Base-by-base conservation (phyloP, 2,888 invertebrate genomes). In the Phalera bucephala region DNA sequence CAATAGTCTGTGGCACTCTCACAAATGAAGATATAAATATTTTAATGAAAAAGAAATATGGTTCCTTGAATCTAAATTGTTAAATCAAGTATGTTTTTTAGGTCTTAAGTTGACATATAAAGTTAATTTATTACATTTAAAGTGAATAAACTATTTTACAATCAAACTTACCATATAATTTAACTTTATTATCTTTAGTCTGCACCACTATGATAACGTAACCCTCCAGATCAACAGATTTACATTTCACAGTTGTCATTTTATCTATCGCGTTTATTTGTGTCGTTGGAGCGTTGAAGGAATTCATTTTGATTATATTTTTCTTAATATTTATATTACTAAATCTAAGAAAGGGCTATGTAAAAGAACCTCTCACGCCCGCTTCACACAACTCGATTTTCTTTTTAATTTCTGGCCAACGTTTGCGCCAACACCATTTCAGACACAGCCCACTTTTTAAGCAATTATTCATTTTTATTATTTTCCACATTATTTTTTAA, bases 141-240 rank as follows among this genome's bases (percentile, higher is more conserved):
- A n/a, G n/a, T n/a, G n/a, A n/a, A n/a, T n/a, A n/a, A n/a, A n/a
- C n/a, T n/a, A n/a, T n/a, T n/a, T n/a, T n/a, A n/a, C n/a, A n/a
- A n/a, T n/a, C n/a, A n/a, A n/a, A 79, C 88, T 84, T 83, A 96
- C 96, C 97, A 78, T 97, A 97, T 55, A 97, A 91, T 91, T 97
- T 97, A 70, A 97, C 96, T 91, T 96, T 96, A 82, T 97, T 96
- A 87, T 97, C 97, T 84, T 96, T 95, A 72, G 96, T 96, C 90
- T 97, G 97, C 61, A 97, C 96, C 78, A 97, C 92, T 77, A 97
- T 97, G 80, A 97, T 97, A 77, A 97, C 97, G 90, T 97, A 97
- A 74, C 97, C 97, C 72, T 97, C 96, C 78, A 97, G 92, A 91
- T 97, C 97, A 77, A 97, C 96, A 89, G 88, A 85, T 69, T 90